These are phyloP conservation scores for Macrotrachela quadricornifera DNA, from an alignment of 1,140 invertebrate species.

Conservation along the genomic window DNA sequence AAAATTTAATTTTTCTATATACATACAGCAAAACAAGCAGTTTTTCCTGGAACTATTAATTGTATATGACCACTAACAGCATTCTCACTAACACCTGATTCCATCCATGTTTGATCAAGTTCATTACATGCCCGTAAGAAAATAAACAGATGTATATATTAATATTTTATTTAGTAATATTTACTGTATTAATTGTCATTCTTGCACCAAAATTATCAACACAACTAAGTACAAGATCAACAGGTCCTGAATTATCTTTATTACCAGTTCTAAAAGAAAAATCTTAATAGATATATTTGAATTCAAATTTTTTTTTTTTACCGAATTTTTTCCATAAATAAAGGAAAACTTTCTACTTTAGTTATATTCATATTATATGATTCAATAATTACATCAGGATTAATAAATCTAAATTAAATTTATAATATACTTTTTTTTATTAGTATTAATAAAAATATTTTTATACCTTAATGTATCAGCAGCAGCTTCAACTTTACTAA, in stretches of 20 bases:
- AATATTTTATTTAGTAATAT: too few species aligned
- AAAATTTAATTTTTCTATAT: background rate
- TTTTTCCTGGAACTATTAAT: conserved; percentile 77
- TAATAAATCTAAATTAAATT: conserved; percentile 45
- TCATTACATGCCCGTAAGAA: conserved; percentile 65
- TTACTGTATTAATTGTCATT: conserved; percentile 71
- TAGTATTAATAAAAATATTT: background rate
- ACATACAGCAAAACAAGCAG: conserved; percentile 82
- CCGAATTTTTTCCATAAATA: conserved; percentile 65
- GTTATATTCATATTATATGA: conserved; percentile 93
- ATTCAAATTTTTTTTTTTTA: conserved; percentile 22
- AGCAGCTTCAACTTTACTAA: conserved; percentile 88
- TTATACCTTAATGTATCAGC: conserved; percentile 49
- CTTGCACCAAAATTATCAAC: conserved; percentile 97
- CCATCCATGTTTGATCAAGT: conserved; percentile 75
- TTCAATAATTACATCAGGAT: conserved; percentile 87
- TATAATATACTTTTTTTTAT: background rate
- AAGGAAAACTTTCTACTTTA: conserved; percentile 73
- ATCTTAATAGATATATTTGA: background rate
- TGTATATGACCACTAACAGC: conserved; percentile 97
- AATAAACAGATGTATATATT: background rate
- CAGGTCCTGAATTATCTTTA: conserved; percentile 33
- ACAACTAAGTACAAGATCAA: conserved; percentile 85
- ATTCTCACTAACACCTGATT: conserved; percentile 96
- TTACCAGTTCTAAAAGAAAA: conserved; percentile 41